Percentiles rank a stretch among this genome's conserved stretches.
These are phyloP conservation scores for Enteromius trimaculatus DNA, from an alignment of 2,797 vertebrate species.

Conservation along the genomic window DNA sequence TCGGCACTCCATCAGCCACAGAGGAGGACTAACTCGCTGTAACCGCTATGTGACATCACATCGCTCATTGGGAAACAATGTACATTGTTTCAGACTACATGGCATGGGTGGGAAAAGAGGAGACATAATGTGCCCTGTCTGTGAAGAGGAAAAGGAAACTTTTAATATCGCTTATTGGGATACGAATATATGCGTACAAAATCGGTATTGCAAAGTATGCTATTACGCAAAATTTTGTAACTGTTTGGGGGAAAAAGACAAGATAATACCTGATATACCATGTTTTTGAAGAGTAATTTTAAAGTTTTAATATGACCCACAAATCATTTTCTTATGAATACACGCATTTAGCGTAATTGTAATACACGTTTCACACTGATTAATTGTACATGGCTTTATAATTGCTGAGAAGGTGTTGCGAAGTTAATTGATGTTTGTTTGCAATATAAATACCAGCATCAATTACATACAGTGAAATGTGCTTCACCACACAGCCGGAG, in stretches of 20 bases:
- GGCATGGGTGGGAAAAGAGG: constrained; percentile 52
- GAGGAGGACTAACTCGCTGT: constrained; percentile 58
- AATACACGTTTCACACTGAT: constrained; percentile 7
- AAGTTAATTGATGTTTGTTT: constrained; percentile 31
- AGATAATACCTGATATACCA: background rate
- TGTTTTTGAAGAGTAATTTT: background rate
- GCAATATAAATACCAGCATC: constrained; percentile 10
- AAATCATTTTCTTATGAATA: background rate
- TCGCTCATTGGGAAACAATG: constrained; percentile 60
- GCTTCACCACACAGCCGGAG: background rate
- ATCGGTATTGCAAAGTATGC: background rate
- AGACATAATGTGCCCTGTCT: constrained; percentile 34
- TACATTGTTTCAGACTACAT: constrained; percentile 62
- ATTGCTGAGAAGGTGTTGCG: constrained; percentile 1
- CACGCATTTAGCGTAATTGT: background rate
- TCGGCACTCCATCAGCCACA: constrained; percentile 63
- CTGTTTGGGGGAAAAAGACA: background rate
- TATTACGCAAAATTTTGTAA: background rate
- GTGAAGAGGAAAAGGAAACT: constrained; percentile 30
- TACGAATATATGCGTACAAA: background rate
- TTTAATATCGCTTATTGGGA: constrained; percentile 13
- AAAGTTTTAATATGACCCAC: background rate
- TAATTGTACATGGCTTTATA: constrained; percentile 20
- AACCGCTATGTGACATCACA: constrained; percentile 64
- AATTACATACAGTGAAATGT: background rate